These are phyloP conservation scores for Halictus rubicundus DNA, from an alignment of 1,140 invertebrate genomes.

Conservation along the genomic window DNA sequence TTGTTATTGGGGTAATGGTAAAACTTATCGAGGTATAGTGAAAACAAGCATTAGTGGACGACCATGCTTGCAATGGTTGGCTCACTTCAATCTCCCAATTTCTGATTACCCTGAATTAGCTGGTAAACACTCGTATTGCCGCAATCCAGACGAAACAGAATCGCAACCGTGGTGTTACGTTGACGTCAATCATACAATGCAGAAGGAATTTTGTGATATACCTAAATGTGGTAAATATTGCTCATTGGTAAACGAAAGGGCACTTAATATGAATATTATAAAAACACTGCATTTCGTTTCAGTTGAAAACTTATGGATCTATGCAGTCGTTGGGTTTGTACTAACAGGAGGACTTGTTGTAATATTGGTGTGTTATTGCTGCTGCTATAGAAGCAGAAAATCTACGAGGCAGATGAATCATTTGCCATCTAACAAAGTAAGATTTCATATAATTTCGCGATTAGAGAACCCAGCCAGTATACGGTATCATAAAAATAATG, in stretches of 20 bases:
- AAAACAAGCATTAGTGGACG: slow-evolving; percentile 87
- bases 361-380: slow-evolving; percentile 76
- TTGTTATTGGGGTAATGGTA: slow-evolving; percentile 93
- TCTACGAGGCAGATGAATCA: slow-evolving; percentile 73
- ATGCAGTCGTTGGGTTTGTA: slow-evolving; percentile 81
- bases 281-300: slow-evolving; percentile 51
- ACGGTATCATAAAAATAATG: slow-evolving; percentile 13
- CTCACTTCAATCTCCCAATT: slow-evolving; percentile 86
- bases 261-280: not conserved
- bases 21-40: slow-evolving; percentile 89
- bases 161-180: slow-evolving; percentile 95
- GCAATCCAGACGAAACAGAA: slow-evolving; percentile 92
- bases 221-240: slow-evolving; percentile 85
- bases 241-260: not conserved
- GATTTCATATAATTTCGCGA: slow-evolving; percentile 24
- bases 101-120: slow-evolving; percentile 91
- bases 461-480: not conserved
- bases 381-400: slow-evolving; percentile 76
- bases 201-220: slow-evolving; percentile 90
- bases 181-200: slow-evolving; percentile 83
- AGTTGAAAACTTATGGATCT: slow-evolving; percentile 82
- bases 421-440: slow-evolving; percentile 77
- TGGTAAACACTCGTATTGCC: slow-evolving; percentile 94
- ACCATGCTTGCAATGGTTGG: slow-evolving; percentile 91
- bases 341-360: slow-evolving; percentile 80